Base-by-base conservation (phyloP, 2,113 vertebrate species). In the Manacus vitellinus region DNA sequence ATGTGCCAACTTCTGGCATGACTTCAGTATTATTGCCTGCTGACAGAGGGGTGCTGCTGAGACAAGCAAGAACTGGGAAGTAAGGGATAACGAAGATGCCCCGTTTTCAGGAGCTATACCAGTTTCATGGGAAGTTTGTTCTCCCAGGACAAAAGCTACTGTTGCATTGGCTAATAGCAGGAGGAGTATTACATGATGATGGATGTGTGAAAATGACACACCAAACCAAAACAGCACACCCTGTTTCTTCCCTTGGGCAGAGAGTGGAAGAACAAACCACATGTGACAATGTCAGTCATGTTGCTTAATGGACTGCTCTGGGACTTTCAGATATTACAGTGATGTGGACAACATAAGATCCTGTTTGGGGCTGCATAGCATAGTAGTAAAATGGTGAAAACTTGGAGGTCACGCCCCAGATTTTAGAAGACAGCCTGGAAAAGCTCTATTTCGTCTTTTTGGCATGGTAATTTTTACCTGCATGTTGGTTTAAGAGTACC, bases 161-260 rank as follows among this genome's bases (percentile, higher is more conserved):
- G 30, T n/a, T 35, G 63, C 2, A 6, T 83, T 96, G 77, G 90
- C 90, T 92, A 94, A 90, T 88, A 93, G 39, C 55, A 82, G 79
- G 63, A 89, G 56, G 68, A 84, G 55, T 65, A 52, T 66, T 91
- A 59, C 52, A 20, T 18, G 85, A 81, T 92, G 90, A 94, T 84
- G 65, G 88, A 89, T 92, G 47, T 84, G 78, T 81, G 72, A 92
- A 96, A 94, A 95, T 61, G 79, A 92, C 76, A 88, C 31, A 30
- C 72, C 52, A 58, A 86, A 92, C 65, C 65, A 91, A 95, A 77
- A 65, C 37, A 91, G 59, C 68, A 91, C 72, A 7, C 72, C 88
- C n/a, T 0, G 1, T 78, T 94, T 85, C 61, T 92, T 33, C 91
- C 80, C 22, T 25, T 47, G 73, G 85, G 88, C 21, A 88, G 33